Conservation (phyloP, 1,140 invertebrate species). For the Zophobas atratus region DNA sequence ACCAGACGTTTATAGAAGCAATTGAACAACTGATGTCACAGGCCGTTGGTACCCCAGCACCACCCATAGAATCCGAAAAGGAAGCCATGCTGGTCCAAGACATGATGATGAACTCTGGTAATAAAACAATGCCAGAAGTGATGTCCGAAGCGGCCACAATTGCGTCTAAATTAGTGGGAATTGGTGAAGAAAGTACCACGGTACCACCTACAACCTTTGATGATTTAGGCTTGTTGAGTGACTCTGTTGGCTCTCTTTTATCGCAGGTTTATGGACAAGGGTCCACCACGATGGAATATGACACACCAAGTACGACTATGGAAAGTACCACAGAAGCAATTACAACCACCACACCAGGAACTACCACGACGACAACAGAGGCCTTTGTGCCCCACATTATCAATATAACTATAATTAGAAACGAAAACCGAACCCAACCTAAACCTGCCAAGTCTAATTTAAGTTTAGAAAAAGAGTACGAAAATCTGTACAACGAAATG, state of each 20-base stretch:
- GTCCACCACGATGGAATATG: constrained; percentile 44
- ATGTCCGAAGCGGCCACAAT: constrained; percentile 67
- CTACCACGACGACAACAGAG: constrained; percentile 40
- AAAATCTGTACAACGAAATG: constrained; percentile 35
- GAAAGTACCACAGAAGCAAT: constrained; percentile 11
- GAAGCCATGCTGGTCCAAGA: constrained; percentile 50
- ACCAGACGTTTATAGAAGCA: constrained; percentile 57
- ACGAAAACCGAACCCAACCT: constrained; percentile 15
- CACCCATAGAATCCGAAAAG: constrained; percentile 37
- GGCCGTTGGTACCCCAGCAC: constrained; percentile 55
- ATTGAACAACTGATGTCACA: constrained; percentile 63
- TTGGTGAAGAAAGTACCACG: constrained; percentile 38
- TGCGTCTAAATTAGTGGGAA: constrained; percentile 66
- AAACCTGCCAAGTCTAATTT: constrained; percentile 59
- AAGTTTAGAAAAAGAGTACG: constrained; percentile 54
- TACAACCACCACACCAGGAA: constrained; percentile 43
- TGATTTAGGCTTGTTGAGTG: constrained; percentile 47
- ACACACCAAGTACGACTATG: constrained; percentile 13
- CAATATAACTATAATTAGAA: constrained; percentile 53
- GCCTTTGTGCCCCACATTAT: constrained; percentile 44
- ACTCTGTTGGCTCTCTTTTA: constrained; percentile 56
- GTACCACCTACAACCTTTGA: constrained; percentile 28
- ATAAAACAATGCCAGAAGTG: constrained; percentile 66
- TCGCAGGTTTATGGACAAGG: constrained; percentile 56
- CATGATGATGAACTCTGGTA: constrained; percentile 48